These are phyloP conservation scores for Drosophila mojavensis DNA, from an alignment of 1,140 invertebrate species.

Conservation along the genomic window DNA sequence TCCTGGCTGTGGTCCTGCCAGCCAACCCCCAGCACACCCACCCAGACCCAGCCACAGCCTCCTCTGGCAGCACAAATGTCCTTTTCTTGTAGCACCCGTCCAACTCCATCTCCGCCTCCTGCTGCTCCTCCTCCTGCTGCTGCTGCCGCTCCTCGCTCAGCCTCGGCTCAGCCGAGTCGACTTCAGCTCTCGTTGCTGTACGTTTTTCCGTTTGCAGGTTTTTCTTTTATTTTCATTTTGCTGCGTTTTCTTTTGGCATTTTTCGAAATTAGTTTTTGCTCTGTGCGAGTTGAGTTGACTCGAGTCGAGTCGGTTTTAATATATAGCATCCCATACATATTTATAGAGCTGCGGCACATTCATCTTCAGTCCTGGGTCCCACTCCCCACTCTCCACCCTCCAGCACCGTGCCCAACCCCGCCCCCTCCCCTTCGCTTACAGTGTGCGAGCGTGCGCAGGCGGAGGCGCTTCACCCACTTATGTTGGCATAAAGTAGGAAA, in stretches of 20 bases:
- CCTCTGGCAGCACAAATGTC: conserved; percentile 72
- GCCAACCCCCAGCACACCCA: conserved; percentile 7
- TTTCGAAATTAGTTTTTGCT: conserved; percentile 84
- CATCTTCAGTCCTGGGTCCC: conserved; percentile 66
- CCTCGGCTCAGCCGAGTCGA: conserved; percentile 12
- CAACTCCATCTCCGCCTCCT: background rate
- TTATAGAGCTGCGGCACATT: conserved; percentile 83
- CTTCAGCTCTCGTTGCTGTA: conserved; percentile 17
- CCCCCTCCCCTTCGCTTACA: conserved; percentile 21
- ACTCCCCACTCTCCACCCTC: background rate
- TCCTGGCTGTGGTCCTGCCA: conserved; percentile 21
- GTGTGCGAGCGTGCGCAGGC: conserved; percentile 41
- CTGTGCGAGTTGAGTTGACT: conserved; percentile 51
- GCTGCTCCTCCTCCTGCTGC: background rate
- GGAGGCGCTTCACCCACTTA: conserved; percentile 67
- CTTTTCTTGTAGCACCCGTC: conserved; percentile 60
- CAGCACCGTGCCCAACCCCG: too few species aligned
- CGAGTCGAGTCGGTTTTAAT: conserved; percentile 80
- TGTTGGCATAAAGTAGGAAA: conserved; percentile 77
- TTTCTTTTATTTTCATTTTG: conserved; percentile 78
- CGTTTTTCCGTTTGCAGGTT: conserved; percentile 21
- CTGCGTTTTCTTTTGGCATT: conserved; percentile 83
- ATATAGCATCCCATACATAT: conserved; percentile 83
- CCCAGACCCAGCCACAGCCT: conserved; percentile 15
- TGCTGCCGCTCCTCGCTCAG: background rate